Evolutionary conservation across 2,888 invertebrate species (phyloP), one percentile per base, ranked within the genome.

Genomic region (Leptothorax acervorum): DNA sequence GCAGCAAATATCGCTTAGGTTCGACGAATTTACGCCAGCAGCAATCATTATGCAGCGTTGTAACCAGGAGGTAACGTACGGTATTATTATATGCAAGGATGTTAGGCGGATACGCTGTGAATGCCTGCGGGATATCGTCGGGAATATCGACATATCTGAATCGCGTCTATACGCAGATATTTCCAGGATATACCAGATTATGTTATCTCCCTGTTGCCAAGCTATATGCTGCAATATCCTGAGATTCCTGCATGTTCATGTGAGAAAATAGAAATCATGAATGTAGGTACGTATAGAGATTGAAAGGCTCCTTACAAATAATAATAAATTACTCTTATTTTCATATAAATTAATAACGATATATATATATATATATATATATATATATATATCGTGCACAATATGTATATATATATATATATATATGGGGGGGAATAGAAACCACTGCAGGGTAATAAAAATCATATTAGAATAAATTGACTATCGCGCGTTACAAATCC

Each of bases 31-130:
- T 79, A 12, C 18, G 60, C 28, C 35, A 60, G 28, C 11, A 60
- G 39, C 60, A 62, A 60, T 81, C 5, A 78, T 78, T 71, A 79
- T 79, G 60, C 60, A 71, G 39, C 31, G n/a, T 60, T 51, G 51
- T 81, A 81, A 79, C 23, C 23, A 68, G 18, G 28, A 62, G 39
- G 23, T 55, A 71, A 71, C 71, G 70, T 45, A 15, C 23, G 8
- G 15, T 79, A 79, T 79, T 79, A 71, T 81, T 62, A 71, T 51
- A 71, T 62, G 35, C 60, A 60, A 48, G 71, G 71, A 62, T 81
- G 48, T 81, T 62, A 62, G 31, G 63, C 76, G 51, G 39, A 76
- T 76, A 39, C 51, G 35, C 12, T 28, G 18, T 39, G 48, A 68
- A 68, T 78, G n/a, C 66, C 66, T 55, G 28, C 35, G 75, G 75